These are phyloP conservation scores for Lophius piscatorius DNA, from an alignment of 2,113 vertebrate genomes.

Conservation along the genomic window DNA sequence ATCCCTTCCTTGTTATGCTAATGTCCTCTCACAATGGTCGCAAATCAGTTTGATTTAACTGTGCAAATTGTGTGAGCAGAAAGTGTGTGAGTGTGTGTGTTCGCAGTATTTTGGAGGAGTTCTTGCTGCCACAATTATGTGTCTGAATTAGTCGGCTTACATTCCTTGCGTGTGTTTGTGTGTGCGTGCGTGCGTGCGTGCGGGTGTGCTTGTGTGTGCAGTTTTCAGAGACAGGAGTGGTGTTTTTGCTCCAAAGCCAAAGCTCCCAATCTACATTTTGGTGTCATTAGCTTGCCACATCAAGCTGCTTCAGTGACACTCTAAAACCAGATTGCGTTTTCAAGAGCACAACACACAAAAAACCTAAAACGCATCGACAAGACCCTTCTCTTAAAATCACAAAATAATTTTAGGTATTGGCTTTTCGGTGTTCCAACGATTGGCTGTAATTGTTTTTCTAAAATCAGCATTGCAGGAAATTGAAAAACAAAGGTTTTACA, in stretches of 20 bases:
- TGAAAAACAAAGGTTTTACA: slow-evolving; percentile 17
- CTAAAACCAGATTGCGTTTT: slow-evolving; percentile 72
- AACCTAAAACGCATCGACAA: slow-evolving; percentile 53
- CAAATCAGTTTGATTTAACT: slow-evolving; percentile 82
- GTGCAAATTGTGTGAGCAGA: slow-evolving; percentile 69
- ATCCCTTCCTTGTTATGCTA: slow-evolving; percentile 80
- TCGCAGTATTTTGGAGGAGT: slow-evolving; percentile 47
- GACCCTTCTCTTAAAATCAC: slow-evolving; percentile 56
- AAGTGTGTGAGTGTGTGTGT: slow-evolving; percentile 49
- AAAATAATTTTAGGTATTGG: slow-evolving; percentile 47
- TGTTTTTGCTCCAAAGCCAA: slow-evolving; percentile 69
- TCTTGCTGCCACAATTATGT: slow-evolving; percentile 51
- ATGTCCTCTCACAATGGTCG: slow-evolving; percentile 75
- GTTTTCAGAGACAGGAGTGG: slow-evolving; percentile 65
- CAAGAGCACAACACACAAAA: slow-evolving; percentile 70
- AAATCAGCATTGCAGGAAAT: slow-evolving; percentile 20
- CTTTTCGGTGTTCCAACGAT: slow-evolving; percentile 39
- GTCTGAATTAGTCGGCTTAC: slow-evolving; percentile 38
- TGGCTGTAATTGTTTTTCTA: slow-evolving; percentile 21
- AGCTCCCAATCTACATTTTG: slow-evolving; percentile 77
- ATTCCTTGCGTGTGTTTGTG: slow-evolving; percentile 6
- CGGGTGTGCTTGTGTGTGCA: slow-evolving; percentile 13
- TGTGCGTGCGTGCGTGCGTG: slow-evolving; percentile 10
- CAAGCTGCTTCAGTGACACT: slow-evolving; percentile 64
- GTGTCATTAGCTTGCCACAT: slow-evolving; percentile 76